Evolutionary conservation across 2,888 invertebrate species (phyloP), one percentile per base, ranked within the genome.

Genomic region (Heteropelma amictum): DNA sequence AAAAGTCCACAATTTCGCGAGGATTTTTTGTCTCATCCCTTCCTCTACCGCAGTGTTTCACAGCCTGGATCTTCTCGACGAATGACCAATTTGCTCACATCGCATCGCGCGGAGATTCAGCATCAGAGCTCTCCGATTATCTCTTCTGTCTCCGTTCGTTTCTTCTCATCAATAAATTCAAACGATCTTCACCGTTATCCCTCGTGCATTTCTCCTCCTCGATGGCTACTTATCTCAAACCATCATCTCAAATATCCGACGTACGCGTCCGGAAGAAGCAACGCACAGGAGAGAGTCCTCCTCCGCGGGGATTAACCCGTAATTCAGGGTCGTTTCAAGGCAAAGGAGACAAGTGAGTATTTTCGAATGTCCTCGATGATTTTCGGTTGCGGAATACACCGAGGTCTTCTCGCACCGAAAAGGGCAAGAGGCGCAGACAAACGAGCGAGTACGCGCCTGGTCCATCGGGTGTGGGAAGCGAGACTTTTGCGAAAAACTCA

Each of bases 51-150:
- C 38, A 17, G 38, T 38, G 45, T 67, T 61, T 60, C 42, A 67
- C 42, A 49, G 14, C 40, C 21, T 14, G 33, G 49, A 71, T 56
- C 47, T 68, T 23, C 33, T 65, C 65, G 40, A 54, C 61, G 70
- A 65, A 75, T 75, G 65, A 75, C 64, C 69, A 53, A 74, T 64
- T 74, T 74, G 69, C 58, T 64, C 53, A 3, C 54, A 64, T 35
- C 26, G 51, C 30, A 60, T 42, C 72, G n/a, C n/a, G n/a, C n/a
- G n/a, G n/a, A n/a, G 60, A 70, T 65, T 60, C 54, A 74, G 60
- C 53, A 54, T 47, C 38, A 38, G 23, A 17, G 12, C 23, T 38
- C 26, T 17, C 21, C 19, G 19, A 14, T 10, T 17, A 4, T 17
- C 28, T n/a, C 51, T 19, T 30, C 30, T 51, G 8, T 51, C n/a